These are phyloP conservation scores for Sebastes oblongus DNA, from an alignment of 2,797 vertebrate species.

Conservation along the genomic window DNA sequence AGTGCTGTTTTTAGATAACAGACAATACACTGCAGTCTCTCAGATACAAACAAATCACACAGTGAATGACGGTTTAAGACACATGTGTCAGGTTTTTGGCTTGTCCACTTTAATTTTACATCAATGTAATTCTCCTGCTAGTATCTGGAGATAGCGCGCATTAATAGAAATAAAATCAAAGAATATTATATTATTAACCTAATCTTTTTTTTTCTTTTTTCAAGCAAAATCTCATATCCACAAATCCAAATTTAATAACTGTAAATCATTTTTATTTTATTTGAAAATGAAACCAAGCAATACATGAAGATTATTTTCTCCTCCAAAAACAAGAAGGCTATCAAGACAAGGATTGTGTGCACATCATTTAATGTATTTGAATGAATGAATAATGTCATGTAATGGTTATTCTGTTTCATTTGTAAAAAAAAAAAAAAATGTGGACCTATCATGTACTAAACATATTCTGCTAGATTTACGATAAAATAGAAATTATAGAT, in stretches of 20 bases:
- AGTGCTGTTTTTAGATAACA: background rate
- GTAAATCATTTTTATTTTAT: background rate
- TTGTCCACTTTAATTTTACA: background rate
- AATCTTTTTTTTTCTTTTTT: background rate
- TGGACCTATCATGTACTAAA: too few species aligned
- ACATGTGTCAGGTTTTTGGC: too few species aligned
- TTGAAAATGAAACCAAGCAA: background rate
- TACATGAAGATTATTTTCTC: background rate
- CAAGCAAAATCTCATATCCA: background rate
- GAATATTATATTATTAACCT: background rate
- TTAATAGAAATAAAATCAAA: background rate
- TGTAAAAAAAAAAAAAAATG: too few species aligned
- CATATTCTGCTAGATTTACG: too few species aligned
- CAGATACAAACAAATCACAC: background rate
- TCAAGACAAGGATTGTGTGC: too few species aligned
- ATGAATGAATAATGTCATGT: too few species aligned
- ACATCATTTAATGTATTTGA: too few species aligned
- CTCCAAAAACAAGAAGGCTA: background rate
- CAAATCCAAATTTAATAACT: background rate
- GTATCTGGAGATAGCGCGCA: fast-evolving
- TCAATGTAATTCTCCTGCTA: background rate
- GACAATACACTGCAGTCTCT: background rate
- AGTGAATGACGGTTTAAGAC: background rate
- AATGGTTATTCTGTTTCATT: too few species aligned
- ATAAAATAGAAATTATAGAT: too few species aligned